A percentile compares a stretch with the other conserved stretches of the same genome.
Evolutionary conservation across 2,113 vertebrate genomes (phyloP).

Genomic region (Climacteris rufus): DNA sequence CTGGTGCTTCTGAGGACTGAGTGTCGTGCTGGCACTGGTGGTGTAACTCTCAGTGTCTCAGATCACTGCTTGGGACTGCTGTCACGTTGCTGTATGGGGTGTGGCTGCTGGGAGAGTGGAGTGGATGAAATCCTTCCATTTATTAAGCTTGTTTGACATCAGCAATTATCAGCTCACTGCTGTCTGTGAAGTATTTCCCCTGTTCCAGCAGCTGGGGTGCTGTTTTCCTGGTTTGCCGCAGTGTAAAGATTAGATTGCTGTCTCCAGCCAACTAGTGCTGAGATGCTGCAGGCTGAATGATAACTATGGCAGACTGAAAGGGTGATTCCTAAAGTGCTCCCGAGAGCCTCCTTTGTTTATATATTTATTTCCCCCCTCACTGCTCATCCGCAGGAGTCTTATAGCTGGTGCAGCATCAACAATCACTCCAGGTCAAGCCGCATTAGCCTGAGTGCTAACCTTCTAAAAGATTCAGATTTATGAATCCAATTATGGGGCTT

Average conservation of each 20-base stretch:
- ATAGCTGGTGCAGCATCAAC: neutral
- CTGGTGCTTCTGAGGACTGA: neutral
- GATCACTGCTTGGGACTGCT: neutral
- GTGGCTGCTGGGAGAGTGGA: neutral
- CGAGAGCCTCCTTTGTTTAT: conserved; percentile 21
- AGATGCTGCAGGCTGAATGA: conserved; percentile 23
- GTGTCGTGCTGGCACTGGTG: neutral
- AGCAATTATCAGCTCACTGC: neutral
- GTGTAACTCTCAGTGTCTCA: neutral
- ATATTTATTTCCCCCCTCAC: neutral
- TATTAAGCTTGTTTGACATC: conserved; percentile 5
- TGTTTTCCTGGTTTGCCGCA: neutral
- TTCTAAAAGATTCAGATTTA: conserved; percentile 39
- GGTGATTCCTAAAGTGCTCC: conserved; percentile 27
- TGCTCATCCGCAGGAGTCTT: neutral
- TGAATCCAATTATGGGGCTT: conserved; percentile 32
- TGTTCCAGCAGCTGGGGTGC: neutral
- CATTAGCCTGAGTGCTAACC: neutral
- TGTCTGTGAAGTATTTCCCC: neutral
- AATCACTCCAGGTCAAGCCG: neutral
- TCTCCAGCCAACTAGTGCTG: neutral
- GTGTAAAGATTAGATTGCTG: neutral
- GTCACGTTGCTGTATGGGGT: neutral
- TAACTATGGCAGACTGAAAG: neutral
- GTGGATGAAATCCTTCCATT: neutral